These are phyloP conservation scores for Neotragus moschatus DNA, from an alignment of 2,113 vertebrate genomes.

Conservation along the genomic window DNA sequence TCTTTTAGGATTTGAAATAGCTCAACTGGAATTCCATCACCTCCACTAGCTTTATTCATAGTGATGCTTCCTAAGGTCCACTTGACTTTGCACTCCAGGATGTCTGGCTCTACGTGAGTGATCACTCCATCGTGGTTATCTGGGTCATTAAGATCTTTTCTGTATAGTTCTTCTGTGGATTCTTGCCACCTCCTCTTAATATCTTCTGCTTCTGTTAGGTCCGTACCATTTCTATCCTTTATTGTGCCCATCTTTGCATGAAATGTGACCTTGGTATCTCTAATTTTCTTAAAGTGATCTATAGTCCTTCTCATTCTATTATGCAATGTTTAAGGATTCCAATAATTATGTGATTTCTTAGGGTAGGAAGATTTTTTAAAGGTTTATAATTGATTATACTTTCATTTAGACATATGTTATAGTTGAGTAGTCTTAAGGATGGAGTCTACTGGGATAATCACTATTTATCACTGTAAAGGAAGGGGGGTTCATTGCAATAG, in stretches of 20 bases:
- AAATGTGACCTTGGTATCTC: background rate
- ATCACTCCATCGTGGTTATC: background rate
- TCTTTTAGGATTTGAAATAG: background rate
- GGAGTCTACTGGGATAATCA: background rate
- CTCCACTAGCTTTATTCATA: background rate
- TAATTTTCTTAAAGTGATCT: background rate
- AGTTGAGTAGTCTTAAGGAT: background rate
- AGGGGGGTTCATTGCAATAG: background rate
- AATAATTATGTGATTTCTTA: background rate
- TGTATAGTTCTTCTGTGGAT: background rate
- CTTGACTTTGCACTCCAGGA: background rate
- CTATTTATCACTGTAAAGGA: background rate
- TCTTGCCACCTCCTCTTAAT: background rate
- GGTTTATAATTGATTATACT: background rate
- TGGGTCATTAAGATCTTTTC: background rate
- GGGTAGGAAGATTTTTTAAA: background rate
- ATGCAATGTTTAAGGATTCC: background rate
- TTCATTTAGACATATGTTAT: background rate
- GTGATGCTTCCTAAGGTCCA: background rate
- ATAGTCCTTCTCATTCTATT: background rate
- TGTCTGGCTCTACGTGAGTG: accelerated
- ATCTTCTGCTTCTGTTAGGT: background rate
- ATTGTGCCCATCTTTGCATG: background rate
- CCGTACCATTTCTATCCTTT: background rate
- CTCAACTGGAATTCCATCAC: background rate